Percentiles rank a stretch among this genome's conserved stretches.
Evolutionary conservation across 2,797 vertebrate species (phyloP).

Genomic region (Echiichthys vipera): DNA sequence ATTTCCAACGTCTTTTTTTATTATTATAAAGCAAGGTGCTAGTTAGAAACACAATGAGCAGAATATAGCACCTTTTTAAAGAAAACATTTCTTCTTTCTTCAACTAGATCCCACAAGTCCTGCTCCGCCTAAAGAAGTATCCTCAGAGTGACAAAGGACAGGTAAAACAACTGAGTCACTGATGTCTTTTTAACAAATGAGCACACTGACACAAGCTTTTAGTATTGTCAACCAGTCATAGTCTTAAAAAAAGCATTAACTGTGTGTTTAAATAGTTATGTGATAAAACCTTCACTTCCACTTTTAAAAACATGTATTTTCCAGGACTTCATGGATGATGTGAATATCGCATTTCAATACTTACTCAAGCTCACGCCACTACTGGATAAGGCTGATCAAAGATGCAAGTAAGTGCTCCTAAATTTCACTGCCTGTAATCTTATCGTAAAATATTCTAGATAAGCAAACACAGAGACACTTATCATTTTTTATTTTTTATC

Average conservation of each 20-base stretch:
- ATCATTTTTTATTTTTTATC: background rate
- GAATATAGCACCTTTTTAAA: no score
- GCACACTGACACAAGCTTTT: no score
- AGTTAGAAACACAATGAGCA: no score
- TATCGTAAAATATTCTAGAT: background rate
- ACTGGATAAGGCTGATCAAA: conserved; percentile 96
- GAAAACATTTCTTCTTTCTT: conserved; percentile 11
- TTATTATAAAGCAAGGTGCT: no score
- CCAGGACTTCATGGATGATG: conserved; percentile 96
- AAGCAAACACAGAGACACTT: background rate
- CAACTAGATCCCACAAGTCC: conserved; percentile 93
- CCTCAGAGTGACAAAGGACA: conserved; percentile 92
- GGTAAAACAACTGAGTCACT: conserved; percentile 51
- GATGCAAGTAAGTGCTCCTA: conserved; percentile 92
- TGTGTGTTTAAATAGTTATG: background rate
- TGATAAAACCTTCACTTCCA: background rate
- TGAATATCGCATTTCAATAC: conserved; percentile 94
- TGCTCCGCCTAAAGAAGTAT: conserved; percentile 95
- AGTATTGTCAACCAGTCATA: background rate
- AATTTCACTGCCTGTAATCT: background rate
- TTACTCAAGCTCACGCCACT: conserved; percentile 95
- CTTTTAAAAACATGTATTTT: background rate
- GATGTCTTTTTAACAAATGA: background rate
- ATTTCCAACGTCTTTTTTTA: no score
- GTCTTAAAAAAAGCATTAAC: background rate